These are phyloP conservation scores for Phyto melanocephala DNA, from an alignment of 2,888 invertebrate species.

Conservation along the genomic window DNA sequence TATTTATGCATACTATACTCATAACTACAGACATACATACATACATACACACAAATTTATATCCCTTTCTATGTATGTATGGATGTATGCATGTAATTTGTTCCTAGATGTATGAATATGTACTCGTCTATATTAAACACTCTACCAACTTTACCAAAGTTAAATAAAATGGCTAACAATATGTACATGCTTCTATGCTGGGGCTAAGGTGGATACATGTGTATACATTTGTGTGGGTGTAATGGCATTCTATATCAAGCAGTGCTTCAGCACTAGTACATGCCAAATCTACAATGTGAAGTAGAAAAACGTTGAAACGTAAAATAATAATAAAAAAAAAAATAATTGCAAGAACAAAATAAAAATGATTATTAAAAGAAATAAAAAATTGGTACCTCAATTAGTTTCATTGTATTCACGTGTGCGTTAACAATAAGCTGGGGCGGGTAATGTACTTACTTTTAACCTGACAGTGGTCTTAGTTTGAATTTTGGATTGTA, in stretches of 20 bases:
- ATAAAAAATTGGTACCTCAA: constrained; percentile 61
- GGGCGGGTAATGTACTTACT: not conserved
- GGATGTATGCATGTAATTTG: not conserved
- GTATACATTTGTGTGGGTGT: constrained; percentile 37
- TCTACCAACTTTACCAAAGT: constrained; percentile 34
- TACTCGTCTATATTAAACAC: constrained; percentile 26
- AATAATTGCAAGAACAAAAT: constrained; percentile 9
- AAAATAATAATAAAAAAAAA: not conserved
- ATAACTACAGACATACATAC: not conserved
- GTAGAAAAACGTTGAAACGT: constrained; percentile 10
- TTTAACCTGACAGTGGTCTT: constrained; percentile 17
- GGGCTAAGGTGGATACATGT: not conserved
- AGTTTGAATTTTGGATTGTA: constrained; percentile 19
- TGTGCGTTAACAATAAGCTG: constrained; percentile 46
- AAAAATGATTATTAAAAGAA: constrained; percentile 43
- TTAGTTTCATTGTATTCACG: constrained; percentile 61
- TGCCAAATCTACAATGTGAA: constrained; percentile 27
- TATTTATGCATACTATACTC: constrained; percentile 13
- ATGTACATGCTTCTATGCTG: not conserved
- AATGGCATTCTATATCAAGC: constrained; percentile 51
- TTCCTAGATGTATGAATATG: not conserved
- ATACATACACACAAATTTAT: not conserved
- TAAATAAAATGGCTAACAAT: constrained; percentile 50
- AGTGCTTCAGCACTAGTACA: constrained; percentile 3
- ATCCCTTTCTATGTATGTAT: not conserved